Evolutionary conservation across 2,797 vertebrate genomes (phyloP).

Genomic region (Ptychadena robeensis): DNA sequence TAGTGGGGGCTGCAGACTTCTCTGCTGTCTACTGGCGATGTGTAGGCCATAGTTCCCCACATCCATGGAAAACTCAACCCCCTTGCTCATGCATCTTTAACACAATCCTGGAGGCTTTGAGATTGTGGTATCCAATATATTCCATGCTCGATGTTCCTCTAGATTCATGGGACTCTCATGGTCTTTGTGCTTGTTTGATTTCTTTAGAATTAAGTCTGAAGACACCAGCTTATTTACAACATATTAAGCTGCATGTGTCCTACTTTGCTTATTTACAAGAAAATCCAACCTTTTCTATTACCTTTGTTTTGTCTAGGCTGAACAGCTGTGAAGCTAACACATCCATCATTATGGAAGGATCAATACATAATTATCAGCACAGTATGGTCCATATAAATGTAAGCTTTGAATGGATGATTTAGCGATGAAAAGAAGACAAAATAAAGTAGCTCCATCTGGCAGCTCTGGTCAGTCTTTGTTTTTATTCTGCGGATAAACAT

Average conservation of each 20-base stretch:
- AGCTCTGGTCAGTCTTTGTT: not conserved
- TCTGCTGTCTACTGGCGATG: too few relatives aligned
- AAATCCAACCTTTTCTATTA: slow-evolving; percentile 59
- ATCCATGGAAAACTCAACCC: too few relatives aligned
- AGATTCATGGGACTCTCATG: too few relatives aligned
- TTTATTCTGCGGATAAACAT: slow-evolving; percentile 61
- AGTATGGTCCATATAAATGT: not conserved
- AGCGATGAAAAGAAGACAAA: slow-evolving; percentile 26
- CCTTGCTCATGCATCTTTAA: too few relatives aligned
- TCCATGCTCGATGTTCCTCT: too few relatives aligned
- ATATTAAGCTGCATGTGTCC: slow-evolving; percentile 2
- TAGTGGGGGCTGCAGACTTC: too few relatives aligned
- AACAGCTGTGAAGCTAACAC: slow-evolving; percentile 58
- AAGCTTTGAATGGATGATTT: slow-evolving; percentile 1
- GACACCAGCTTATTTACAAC: not conserved
- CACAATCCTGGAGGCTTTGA: too few relatives aligned
- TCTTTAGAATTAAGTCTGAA: not conserved
- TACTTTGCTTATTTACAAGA: not conserved
- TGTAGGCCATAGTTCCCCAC: too few relatives aligned
- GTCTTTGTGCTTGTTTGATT: too few relatives aligned
- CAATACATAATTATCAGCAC: slow-evolving; percentile 70
- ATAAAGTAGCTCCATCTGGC: not conserved
- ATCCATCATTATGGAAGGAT: slow-evolving; percentile 67
- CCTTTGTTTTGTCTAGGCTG: slow-evolving; percentile 54
- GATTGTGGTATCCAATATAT: too few relatives aligned